Percentiles rank a stretch among this genome's conserved stretches.
Evolutionary conservation across 30 jellyfish, hydroid and myxozoan genomes (phyloP).

Genomic region (Aurelia sp.): DNA sequence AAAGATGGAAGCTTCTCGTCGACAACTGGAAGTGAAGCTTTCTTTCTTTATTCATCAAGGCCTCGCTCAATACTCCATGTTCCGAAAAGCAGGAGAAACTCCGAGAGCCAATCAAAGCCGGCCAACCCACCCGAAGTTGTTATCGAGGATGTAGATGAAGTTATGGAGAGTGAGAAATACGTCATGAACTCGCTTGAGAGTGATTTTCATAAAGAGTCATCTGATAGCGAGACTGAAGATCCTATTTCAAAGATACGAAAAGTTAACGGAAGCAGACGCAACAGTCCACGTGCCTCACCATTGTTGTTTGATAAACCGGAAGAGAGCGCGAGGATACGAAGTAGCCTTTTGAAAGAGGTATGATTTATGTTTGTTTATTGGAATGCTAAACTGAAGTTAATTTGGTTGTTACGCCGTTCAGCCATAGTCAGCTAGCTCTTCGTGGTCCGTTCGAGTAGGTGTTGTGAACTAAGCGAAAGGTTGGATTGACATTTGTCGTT

Average conservation of each 20-base stretch:
- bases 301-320: slow-evolving; percentile 1
- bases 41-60: slow-evolving; percentile 80
- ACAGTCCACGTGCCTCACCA: slow-evolving; percentile 52
- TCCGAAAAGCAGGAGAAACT: slow-evolving; percentile 18
- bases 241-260: slow-evolving; percentile 30
- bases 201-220: slow-evolving; percentile 71
- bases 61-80: slow-evolving; percentile 67
- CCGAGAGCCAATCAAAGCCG: slow-evolving; percentile 26
- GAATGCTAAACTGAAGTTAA: too few species aligned
- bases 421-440: too few species aligned
- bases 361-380: too few species aligned
- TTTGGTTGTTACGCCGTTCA: too few species aligned
- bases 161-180: not conserved
- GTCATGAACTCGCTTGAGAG: slow-evolving; percentile 48
- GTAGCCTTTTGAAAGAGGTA: slow-evolving; percentile 72
- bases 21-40: slow-evolving; percentile 79
- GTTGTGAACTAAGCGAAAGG: too few species aligned
- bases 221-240: slow-evolving; percentile 78
- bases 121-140: slow-evolving; percentile 18
- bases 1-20: slow-evolving; percentile 77
- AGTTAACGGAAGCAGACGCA: slow-evolving; percentile 40
- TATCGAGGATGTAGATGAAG: not conserved
- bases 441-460: too few species aligned
- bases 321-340: slow-evolving; percentile 53
- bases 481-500: too few species aligned